Evolutionary conservation across 2,888 invertebrate species (phyloP).

Genomic region (Diabrotica balteata): DNA sequence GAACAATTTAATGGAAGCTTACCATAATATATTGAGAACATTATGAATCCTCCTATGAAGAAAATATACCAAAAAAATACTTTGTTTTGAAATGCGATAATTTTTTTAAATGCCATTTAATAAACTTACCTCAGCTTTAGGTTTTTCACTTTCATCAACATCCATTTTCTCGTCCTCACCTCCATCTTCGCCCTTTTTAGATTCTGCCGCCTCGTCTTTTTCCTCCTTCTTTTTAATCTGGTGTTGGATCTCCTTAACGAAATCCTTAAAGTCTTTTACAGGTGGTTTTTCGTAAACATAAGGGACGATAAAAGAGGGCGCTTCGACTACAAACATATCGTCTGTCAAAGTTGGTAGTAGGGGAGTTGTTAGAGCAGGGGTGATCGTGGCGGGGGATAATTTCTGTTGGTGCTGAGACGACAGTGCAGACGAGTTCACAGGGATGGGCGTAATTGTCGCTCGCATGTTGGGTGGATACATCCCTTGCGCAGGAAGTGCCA

Average conservation of each 20-base stretch:
- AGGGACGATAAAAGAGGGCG: constrained; percentile 91
- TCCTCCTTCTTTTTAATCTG: constrained; percentile 56
- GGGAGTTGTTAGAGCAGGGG: constrained; percentile 59
- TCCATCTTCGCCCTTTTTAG: constrained; percentile 60
- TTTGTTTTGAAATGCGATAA: too few species aligned
- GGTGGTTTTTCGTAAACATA: constrained; percentile 93
- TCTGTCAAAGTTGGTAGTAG: constrained; percentile 85
- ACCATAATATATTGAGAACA: too few species aligned
- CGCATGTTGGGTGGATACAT: constrained; percentile 71
- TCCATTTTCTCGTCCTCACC: constrained; percentile 46
- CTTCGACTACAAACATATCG: constrained; percentile 92
- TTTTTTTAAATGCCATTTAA: too few species aligned
- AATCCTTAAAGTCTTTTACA: constrained; percentile 76
- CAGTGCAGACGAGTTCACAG: constrained; percentile 53
- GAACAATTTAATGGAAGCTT: too few species aligned
- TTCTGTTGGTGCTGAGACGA: constrained; percentile 47
- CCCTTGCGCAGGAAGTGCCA: constrained; percentile 67
- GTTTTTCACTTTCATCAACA: constrained; percentile 38
- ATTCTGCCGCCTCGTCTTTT: constrained; percentile 50
- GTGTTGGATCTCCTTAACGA: constrained; percentile 66
- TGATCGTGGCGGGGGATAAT: constrained; percentile 52
- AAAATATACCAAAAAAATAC: too few species aligned
- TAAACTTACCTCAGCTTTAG: constrained; percentile 48
- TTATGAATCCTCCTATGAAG: too few species aligned
- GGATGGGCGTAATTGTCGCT: constrained; percentile 66